Conservation (phyloP, 2,113 vertebrate genomes). For the Gallinago jamesoni region DNA sequence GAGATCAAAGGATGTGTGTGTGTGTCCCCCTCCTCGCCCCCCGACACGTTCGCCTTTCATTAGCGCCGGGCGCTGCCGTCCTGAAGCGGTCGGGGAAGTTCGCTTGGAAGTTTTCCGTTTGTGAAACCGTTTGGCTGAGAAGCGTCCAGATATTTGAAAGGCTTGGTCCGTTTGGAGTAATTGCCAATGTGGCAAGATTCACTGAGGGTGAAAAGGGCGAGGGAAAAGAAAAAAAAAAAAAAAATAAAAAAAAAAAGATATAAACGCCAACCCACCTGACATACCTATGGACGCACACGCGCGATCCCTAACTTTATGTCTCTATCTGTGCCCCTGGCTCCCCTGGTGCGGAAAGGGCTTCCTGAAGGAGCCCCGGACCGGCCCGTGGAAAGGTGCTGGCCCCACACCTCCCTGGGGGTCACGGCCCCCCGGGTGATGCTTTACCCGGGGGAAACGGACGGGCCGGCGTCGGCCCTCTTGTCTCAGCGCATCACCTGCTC, state of each 20-base stretch:
- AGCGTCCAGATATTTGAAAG: background rate
- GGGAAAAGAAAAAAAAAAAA: background rate
- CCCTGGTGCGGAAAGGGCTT: background rate
- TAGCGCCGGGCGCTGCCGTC: background rate
- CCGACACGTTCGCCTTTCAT: slow-evolving; percentile 39
- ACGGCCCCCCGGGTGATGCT: background rate
- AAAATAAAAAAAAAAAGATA: too few species aligned
- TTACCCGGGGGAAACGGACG: background rate
- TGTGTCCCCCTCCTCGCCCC: background rate
- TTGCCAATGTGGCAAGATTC: slow-evolving; percentile 24
- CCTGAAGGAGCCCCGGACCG: background rate
- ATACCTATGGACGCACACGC: rapidly evolving
- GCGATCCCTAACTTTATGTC: background rate
- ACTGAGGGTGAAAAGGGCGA: background rate
- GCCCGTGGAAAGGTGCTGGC: background rate
- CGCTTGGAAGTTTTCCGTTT: slow-evolving; percentile 31
- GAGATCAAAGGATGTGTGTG: slow-evolving; percentile 59
- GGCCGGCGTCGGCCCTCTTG: background rate
- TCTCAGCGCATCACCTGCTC: background rate
- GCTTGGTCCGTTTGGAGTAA: background rate
- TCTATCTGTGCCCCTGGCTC: background rate
- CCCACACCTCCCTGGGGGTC: background rate
- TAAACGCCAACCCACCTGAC: too few species aligned
- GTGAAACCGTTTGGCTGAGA: background rate
- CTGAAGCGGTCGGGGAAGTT: background rate